Evolutionary conservation across 2,797 vertebrate species (phyloP).

Genomic region (Chelidonichthys spinosus): DNA sequence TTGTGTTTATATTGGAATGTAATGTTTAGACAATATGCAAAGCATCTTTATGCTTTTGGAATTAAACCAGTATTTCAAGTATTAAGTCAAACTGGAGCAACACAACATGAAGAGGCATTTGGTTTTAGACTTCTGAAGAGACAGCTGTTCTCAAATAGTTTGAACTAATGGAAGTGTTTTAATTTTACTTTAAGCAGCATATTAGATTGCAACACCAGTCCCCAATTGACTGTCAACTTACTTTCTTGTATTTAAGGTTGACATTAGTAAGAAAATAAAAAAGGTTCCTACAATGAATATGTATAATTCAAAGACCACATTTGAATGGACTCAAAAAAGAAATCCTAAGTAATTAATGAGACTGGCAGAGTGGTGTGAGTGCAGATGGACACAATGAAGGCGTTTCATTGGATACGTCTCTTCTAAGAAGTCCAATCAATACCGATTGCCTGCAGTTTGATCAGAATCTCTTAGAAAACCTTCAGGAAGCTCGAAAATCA

Average conservation of each 20-base stretch:
- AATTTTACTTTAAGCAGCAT: not conserved
- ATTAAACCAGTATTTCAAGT: not conserved
- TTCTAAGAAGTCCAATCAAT: not conserved
- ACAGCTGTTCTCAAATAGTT: not conserved
- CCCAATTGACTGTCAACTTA: not conserved
- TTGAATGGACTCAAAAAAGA: constrained; percentile 17
- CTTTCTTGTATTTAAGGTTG: not conserved
- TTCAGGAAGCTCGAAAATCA: constrained; percentile 1
- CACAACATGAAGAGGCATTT: not conserved
- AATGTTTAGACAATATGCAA: not conserved
- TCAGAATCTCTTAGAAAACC: not conserved
- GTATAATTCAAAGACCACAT: not conserved
- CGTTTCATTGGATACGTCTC: not conserved
- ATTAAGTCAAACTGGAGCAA: not conserved
- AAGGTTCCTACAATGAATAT: not conserved
- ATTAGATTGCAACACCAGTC: not conserved
- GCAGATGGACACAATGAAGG: not conserved
- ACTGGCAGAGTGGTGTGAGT: not conserved
- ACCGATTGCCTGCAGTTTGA: constrained; percentile 2
- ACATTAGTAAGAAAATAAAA: not conserved
- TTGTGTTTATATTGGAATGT: not conserved
- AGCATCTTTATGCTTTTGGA: not conserved
- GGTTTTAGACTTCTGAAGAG: constrained; percentile 2
- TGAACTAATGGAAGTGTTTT: not conserved
- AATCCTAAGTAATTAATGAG: not conserved